Evolutionary conservation across 2,888 invertebrate genomes (phyloP).

Genomic region (Beris morrisii): DNA sequence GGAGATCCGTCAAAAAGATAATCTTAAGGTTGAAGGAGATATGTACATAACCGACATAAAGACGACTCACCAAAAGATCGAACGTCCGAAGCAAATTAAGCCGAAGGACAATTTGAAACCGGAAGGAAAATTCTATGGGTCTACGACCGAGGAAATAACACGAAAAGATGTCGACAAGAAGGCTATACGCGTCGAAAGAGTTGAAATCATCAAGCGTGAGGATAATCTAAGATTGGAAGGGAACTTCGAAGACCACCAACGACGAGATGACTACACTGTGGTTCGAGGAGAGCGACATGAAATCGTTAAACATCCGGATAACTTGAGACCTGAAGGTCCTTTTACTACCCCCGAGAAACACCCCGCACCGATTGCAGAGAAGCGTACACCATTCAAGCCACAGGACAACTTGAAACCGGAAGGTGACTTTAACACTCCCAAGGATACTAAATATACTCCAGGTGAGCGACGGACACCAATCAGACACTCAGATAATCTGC

Average conservation of each 20-base stretch:
- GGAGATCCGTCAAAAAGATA: conserved; percentile 60
- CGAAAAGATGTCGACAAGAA: conserved; percentile 15
- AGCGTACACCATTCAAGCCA: conserved; percentile 59
- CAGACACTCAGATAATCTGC: conserved; percentile 53
- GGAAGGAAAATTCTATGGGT: conserved; percentile 60
- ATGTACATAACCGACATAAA: conserved; percentile 58
- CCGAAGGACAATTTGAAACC: conserved; percentile 63
- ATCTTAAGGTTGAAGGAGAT: conserved; percentile 61
- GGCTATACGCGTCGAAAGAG: conserved; percentile 60
- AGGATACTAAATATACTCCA: conserved; percentile 48
- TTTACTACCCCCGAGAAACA: conserved; percentile 57
- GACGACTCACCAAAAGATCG: conserved; percentile 58
- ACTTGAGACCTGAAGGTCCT: conserved; percentile 64
- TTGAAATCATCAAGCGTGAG: conserved; percentile 63
- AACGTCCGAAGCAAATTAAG: conserved; percentile 55
- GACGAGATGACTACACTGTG: conserved; percentile 63
- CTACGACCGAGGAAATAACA: conserved; percentile 60
- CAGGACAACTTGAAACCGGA: conserved; percentile 61
- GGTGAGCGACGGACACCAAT: conserved; percentile 51
- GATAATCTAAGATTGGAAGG: conserved; percentile 73
- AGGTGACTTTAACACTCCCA: conserved; percentile 56
- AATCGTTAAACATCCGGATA: conserved; percentile 59
- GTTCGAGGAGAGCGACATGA: conserved; percentile 61
- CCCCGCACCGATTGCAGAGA: conserved; percentile 59
- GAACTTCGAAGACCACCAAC: conserved; percentile 56